A percentile compares a stretch with the other conserved stretches of the same genome.
Evolutionary conservation across 2,888 invertebrate species (phyloP).

Genomic region (Himalopsyche anomala): DNA sequence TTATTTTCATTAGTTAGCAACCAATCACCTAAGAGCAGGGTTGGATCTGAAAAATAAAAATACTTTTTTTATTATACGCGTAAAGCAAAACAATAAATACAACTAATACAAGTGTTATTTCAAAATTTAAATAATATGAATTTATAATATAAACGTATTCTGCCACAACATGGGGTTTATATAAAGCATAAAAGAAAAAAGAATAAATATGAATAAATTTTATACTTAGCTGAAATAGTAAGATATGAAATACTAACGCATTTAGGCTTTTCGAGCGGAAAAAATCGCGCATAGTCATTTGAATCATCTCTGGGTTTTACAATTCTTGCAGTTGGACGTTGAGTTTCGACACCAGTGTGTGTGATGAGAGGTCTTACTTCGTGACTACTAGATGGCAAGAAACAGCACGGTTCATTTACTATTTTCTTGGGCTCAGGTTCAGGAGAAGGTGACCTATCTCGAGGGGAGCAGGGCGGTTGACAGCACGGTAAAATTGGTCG

Average conservation of each 20-base stretch:
- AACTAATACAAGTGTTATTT: no score
- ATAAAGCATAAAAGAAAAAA: no score
- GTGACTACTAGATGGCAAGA: constrained; percentile 1
- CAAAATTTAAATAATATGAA: no score
- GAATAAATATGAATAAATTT: no score
- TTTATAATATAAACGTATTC: no score
- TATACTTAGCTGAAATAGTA: no score
- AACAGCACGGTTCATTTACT: neutral
- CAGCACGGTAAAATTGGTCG: neutral
- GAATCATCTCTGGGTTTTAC: neutral
- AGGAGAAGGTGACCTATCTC: neutral
- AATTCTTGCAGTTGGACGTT: neutral
- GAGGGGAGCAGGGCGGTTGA: neutral
- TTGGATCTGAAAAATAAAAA: no score
- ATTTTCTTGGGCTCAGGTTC: neutral
- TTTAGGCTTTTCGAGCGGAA: neutral
- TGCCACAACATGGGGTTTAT: no score
- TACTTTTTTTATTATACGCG: no score
- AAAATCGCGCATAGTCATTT: neutral
- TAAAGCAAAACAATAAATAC: no score
- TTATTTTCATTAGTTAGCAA: no score
- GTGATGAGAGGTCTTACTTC: neutral
- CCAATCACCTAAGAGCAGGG: no score
- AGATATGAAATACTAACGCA: neutral
- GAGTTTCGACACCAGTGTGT: neutral